Conservation (phyloP, 30 jellyfish, hydroid and myxozoan species). For the Turritopsis dohrnii region DNA sequence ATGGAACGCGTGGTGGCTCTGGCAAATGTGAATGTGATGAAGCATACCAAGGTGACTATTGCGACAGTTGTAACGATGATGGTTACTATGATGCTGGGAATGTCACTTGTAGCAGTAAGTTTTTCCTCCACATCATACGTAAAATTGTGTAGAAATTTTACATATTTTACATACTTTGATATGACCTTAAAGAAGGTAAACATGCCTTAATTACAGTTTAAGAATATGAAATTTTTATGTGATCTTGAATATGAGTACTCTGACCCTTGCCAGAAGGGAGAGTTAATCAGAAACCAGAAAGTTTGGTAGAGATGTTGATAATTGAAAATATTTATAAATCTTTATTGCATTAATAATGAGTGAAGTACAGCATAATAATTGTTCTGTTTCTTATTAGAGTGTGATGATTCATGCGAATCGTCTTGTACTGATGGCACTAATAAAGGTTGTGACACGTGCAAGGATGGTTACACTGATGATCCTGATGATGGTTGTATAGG, state of each 20-base stretch:
- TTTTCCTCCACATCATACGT: neutral
- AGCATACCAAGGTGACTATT: slow-evolving; percentile 65
- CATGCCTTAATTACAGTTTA: too few species aligned
- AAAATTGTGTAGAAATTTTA: too few species aligned
- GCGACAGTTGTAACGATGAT: slow-evolving; percentile 66
- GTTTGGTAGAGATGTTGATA: too few species aligned
- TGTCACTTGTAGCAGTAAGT: slow-evolving; percentile 54
- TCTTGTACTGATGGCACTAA: slow-evolving; percentile 67
- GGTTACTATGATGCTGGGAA: slow-evolving; percentile 62
- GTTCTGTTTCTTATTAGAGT: slow-evolving; percentile 43
- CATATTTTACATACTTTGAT: too few species aligned
- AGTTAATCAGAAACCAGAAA: too few species aligned
- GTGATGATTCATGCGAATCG: slow-evolving; percentile 73
- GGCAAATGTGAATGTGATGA: slow-evolving; percentile 81
- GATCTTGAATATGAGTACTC: too few species aligned
- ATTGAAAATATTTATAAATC: too few species aligned
- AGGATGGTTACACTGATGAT: slow-evolving; percentile 60
- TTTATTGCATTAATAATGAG: too few species aligned
- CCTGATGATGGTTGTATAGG: slow-evolving; percentile 70
- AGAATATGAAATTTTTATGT: too few species aligned
- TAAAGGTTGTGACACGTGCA: slow-evolving; percentile 57
- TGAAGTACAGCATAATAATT: too few species aligned
- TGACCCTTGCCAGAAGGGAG: too few species aligned
- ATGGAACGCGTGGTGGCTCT: slow-evolving; percentile 78
- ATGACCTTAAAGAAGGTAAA: too few species aligned